Percentiles rank a stretch among this genome's conserved stretches.
Evolutionary conservation across 2,888 invertebrate species (phyloP).

Genomic region (Glomeris marginata): DNA sequence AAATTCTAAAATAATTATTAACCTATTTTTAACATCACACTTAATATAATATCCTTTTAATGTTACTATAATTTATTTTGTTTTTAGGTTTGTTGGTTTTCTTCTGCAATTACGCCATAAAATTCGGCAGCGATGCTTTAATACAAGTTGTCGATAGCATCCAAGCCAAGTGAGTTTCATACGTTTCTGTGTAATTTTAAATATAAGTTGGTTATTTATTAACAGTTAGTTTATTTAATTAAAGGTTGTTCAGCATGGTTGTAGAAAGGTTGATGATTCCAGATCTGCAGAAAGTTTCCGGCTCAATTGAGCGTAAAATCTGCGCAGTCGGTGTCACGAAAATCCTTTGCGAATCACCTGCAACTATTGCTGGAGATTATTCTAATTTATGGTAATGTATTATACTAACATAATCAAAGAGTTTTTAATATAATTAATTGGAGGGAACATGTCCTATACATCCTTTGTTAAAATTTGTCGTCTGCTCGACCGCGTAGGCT

Average conservation of each 20-base stretch:
- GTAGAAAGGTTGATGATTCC: constrained; percentile 71
- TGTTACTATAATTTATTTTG: not conserved
- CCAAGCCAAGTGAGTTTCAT: constrained; percentile 56
- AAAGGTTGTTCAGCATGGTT: constrained; percentile 90
- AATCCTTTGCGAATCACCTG: constrained; percentile 60
- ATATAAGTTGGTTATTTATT: not conserved
- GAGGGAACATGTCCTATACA: no score
- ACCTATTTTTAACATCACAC: no score
- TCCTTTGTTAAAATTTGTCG: not conserved
- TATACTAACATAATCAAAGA: constrained; percentile 22
- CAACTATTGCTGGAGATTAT: constrained; percentile 50
- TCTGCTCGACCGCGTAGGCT: not conserved
- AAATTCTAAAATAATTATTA: no score
- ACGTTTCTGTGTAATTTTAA: not conserved
- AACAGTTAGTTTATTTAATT: no score
- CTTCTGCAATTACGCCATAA: constrained; percentile 69
- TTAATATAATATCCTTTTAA: no score
- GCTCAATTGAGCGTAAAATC: constrained; percentile 69
- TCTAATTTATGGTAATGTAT: constrained; percentile 31
- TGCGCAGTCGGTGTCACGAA: constrained; percentile 79
- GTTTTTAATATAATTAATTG: constrained; percentile 20
- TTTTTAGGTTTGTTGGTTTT: constrained; percentile 61
- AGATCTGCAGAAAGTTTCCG: constrained; percentile 74
- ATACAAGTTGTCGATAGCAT: constrained; percentile 68
- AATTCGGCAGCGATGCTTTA: constrained; percentile 57